phyloP scores from a whole-genome alignment of 1,140 invertebrate species.

The Sesamia nonagrioides region DNA sequence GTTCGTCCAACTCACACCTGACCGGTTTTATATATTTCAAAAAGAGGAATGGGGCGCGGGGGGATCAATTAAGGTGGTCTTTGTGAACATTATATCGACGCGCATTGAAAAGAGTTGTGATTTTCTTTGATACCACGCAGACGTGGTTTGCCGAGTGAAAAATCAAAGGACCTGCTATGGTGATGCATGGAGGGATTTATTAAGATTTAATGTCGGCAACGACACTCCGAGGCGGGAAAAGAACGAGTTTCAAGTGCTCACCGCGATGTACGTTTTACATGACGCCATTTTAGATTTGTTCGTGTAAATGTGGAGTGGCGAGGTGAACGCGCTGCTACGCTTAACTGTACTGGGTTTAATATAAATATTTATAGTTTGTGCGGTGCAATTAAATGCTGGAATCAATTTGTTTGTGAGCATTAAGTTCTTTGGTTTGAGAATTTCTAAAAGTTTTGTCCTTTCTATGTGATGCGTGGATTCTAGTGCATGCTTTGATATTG shows the following conservation, averaged over 20 bases:
- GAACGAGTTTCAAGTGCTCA: conserved; percentile 84
- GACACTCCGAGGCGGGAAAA: conserved; percentile 86
- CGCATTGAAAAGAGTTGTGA: conserved; percentile 87
- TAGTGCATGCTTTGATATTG: background rate
- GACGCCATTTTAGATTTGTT: conserved; percentile 82
- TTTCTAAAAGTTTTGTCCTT: background rate
- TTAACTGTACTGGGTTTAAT: conserved; percentile 51
- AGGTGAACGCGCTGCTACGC: conserved; percentile 51
- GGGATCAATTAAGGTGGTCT: conserved; percentile 84
- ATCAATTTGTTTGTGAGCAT: conserved; percentile 16
- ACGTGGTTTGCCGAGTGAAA: conserved; percentile 86
- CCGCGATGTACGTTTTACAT: conserved; percentile 83
- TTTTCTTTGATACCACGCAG: conserved; percentile 85
- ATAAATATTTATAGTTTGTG: conserved; percentile 46
- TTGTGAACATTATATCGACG: conserved; percentile 86
- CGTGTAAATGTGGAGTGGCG: conserved; percentile 67
- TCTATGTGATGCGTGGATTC: background rate
- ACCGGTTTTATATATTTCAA: conserved; percentile 56
- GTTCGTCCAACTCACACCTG: conserved; percentile 48
- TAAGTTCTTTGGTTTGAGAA: background rate
- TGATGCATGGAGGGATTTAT: conserved; percentile 86
- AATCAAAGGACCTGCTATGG: conserved; percentile 83
- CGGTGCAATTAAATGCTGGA: conserved; percentile 16
- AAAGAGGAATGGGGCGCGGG: conserved; percentile 68
- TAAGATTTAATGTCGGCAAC: conserved; percentile 87